Base-by-base conservation (phyloP, 2,888 invertebrate species). In the Iselma pallidipennis region DNA sequence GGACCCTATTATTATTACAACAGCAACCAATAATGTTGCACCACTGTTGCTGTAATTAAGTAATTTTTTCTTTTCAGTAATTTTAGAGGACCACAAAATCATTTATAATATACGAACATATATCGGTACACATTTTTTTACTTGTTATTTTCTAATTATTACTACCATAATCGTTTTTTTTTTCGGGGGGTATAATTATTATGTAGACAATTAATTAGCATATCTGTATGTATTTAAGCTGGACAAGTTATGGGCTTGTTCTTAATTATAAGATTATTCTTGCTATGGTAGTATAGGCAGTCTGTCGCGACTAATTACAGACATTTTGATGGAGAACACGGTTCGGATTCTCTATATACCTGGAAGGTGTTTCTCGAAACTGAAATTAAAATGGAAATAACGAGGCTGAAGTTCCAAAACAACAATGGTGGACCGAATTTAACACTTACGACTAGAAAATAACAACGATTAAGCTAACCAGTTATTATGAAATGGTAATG, bases 131-230 rank as follows among this genome's bases (percentile, higher is more conserved):
- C n/a, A n/a, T n/a, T n/a, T n/a, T n/a, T n/a, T n/a, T n/a, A n/a
- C n/a, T n/a, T n/a, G n/a, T n/a, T n/a, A n/a, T n/a, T n/a, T 42
- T 42, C 21, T 42, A 42, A 42, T 42, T 42, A 42, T 42, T 42
- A 42, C 42, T 19, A 42, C 42, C 16, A 42, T 9, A 2, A 16
- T 42, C 21, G 10, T 7, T 1, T 7, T 16, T 6, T 6, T 42
- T 21, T 33, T n/a, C n/a, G n/a, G n/a, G n/a, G n/a, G n/a, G n/a
- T n/a, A n/a, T n/a, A n/a, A 33, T 5, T 4, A 29, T 29, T 5
- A 7, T 9, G 10, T 19, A 19, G 19, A 42, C 19, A 42, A 42
- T 42, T 42, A 42, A 42, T 42, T 42, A 42, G 42, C 42, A 42
- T 42, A 42, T 42, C 21, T 42, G 42, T 42, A 42, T 42, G 42